phyloP scores from a whole-genome alignment of 2,797 vertebrate species.

The Lindbergichthys nudifrons region DNA sequence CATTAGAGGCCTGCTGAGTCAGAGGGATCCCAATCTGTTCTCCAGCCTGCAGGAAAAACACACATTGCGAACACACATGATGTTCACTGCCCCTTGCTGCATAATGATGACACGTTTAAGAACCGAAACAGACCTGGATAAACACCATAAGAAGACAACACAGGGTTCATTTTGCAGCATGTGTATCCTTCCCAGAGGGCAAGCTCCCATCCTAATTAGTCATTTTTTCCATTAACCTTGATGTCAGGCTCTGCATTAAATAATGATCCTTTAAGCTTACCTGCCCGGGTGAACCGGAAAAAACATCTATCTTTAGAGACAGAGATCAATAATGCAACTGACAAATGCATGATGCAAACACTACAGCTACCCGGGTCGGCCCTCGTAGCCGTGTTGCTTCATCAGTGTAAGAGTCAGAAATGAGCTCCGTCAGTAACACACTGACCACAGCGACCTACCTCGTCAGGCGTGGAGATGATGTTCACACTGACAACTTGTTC shows the following conservation, averaged over 20 bases:
- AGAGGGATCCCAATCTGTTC: conserved; percentile 95
- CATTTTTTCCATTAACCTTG: conserved; percentile 71
- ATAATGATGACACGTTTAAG: conserved; percentile 35
- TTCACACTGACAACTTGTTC: conserved; percentile 99
- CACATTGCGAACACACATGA: conserved; percentile 61
- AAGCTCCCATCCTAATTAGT: conserved; percentile 60
- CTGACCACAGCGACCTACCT: conserved; percentile 85
- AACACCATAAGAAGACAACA: conserved; percentile 40
- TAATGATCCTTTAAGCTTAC: conserved; percentile 62
- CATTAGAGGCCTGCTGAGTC: conserved; percentile 96
- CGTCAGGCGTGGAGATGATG: conserved; percentile 97
- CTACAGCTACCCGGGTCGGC: conserved; percentile 26
- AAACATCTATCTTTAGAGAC: conserved; percentile 56
- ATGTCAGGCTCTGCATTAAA: conserved; percentile 60
- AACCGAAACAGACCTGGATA: conserved; percentile 32
- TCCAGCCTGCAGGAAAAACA: conserved; percentile 81
- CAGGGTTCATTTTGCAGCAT: conserved; percentile 38
- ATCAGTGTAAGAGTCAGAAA: conserved; percentile 48
- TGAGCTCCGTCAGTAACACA: conserved; percentile 38
- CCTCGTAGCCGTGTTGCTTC: conserved; percentile 30
- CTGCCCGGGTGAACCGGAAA: conserved; percentile 50
- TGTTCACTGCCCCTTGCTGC: conserved; percentile 32
- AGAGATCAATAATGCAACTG: conserved; percentile 66
- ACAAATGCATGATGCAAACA: conserved; percentile 60
- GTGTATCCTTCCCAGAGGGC: conserved; percentile 55